Conservation (phyloP, 2,113 vertebrate genomes). For the Pipa parva region DNA sequence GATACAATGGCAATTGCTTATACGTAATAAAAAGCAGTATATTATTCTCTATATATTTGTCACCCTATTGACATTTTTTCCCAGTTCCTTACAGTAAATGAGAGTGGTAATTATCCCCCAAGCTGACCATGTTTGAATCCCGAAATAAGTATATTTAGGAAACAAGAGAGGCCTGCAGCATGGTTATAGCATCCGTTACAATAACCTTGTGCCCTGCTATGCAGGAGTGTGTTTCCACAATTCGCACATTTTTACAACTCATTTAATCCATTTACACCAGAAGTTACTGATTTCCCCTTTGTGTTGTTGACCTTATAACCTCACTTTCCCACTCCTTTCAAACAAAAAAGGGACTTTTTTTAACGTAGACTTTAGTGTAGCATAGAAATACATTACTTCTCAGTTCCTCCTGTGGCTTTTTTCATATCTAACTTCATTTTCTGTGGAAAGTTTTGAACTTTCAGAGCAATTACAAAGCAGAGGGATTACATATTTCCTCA, state of each 20-base stretch:
- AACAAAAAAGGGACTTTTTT: neutral
- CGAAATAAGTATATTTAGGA: too few species aligned
- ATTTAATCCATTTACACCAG: neutral
- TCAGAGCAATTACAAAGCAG: neutral
- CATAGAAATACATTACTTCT: neutral
- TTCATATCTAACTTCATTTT: constrained; percentile 2
- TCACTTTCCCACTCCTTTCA: neutral
- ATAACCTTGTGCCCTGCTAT: too few species aligned
- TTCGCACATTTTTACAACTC: neutral
- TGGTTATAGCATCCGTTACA: too few species aligned
- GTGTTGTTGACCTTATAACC: constrained; percentile 4
- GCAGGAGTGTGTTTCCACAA: neutral
- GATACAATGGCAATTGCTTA: too few species aligned
- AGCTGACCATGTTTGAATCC: too few species aligned
- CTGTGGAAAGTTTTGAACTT: constrained; percentile 11
- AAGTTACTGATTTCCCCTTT: neutral
- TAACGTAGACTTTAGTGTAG: too few species aligned
- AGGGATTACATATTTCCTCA: neutral
- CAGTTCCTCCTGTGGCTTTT: neutral
- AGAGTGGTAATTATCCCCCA: too few species aligned
- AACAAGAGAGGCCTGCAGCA: too few species aligned
- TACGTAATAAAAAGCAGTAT: too few species aligned
- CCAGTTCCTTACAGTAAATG: too few species aligned
- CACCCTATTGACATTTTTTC: too few species aligned
- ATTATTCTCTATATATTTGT: too few species aligned